Evolutionary conservation across 1,140 invertebrate genomes (phyloP).

Genomic region (Drosophila auraria): DNA sequence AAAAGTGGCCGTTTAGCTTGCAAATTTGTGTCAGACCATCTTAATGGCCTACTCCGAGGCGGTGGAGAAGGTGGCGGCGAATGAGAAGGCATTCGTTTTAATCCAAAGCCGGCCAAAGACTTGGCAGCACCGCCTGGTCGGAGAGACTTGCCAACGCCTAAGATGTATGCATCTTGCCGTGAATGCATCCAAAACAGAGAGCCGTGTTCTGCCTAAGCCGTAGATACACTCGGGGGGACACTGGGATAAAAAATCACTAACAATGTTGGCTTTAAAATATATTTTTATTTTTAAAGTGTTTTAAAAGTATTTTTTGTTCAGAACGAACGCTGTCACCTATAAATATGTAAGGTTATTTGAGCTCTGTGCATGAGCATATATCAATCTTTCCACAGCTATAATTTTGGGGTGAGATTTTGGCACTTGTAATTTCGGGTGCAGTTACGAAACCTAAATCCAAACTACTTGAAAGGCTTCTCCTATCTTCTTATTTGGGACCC

Average conservation of each 20-base stretch:
- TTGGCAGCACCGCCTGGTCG: constrained; percentile 12
- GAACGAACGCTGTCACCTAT: too few species aligned
- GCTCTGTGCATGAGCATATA: too few species aligned
- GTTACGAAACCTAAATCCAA: too few species aligned
- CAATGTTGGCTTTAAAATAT: not conserved
- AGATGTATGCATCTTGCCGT: constrained; percentile 27
- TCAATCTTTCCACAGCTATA: too few species aligned
- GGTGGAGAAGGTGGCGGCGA: not conserved
- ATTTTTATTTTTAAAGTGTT: too few species aligned
- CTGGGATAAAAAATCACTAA: not conserved
- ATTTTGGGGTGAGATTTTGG: too few species aligned
- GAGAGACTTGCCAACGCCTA: constrained; percentile 26
- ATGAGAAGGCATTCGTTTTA: constrained; percentile 33
- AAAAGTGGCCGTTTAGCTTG: constrained; percentile 63
- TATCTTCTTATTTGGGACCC: too few species aligned
- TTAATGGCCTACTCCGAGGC: constrained; percentile 6
- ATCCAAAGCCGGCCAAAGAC: constrained; percentile 21
- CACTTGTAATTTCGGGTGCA: too few species aligned
- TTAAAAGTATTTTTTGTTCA: too few species aligned
- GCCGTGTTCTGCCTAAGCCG: constrained; percentile 22
- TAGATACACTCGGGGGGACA: not conserved
- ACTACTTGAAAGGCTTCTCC: too few species aligned
- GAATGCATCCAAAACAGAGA: constrained; percentile 18
- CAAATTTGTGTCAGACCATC: constrained; percentile 41
- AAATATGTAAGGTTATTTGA: too few species aligned